Base-by-base conservation (phyloP, 2,888 invertebrate species). In the Smittia aterrima region DNA sequence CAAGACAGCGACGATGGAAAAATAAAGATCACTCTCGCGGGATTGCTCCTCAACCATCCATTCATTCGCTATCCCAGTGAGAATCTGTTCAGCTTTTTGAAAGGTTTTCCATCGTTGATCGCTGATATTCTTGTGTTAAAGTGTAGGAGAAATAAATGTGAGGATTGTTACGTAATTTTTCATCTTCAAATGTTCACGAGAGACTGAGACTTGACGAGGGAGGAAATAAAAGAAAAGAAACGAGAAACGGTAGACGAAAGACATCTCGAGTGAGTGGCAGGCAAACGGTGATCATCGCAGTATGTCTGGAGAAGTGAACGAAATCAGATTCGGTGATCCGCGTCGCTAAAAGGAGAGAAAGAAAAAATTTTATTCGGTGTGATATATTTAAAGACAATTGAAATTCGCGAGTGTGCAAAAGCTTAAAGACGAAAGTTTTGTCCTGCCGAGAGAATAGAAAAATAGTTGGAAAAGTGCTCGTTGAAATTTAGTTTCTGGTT, bases 281-380 rank as follows among this genome's bases (percentile, higher is more conserved):
- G 18, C 64, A 64, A n/a, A n/a, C n/a, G n/a, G 64, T 13, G 22
- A n/a, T 24, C 58, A 72, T 72, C 72, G 58, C 58, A 72, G 58
- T 62, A 32, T 72, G 72, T 72, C 72, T 72, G 72, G 72, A 72
- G 72, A 72, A 72, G 72, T 62, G 62, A 71, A 54, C 54, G 70
- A 6, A 24, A 27, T n/a, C 40, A n/a, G 9, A 67, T 20, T 68
- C 40, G 66, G 40, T 18, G 9, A 20, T 1, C 62, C 22, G 38
- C 24, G 22, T 18, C 1, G 24, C 27, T n/a, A 25, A n/a, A n/a
- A n/a, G n/a, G 16, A 64, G 32, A 16, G n/a, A 18, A 40, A 66
- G 11, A 54, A 32, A 54, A 71, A 32, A 54, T 53, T 25, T 27
- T 4, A 54, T 72, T 71, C 32, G 32, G 32, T 32, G 32, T 32